Evolutionary conservation across 2,888 invertebrate species (phyloP), one percentile per base, ranked within the genome.

Genomic region (Aphidoletes aphidimyza): DNA sequence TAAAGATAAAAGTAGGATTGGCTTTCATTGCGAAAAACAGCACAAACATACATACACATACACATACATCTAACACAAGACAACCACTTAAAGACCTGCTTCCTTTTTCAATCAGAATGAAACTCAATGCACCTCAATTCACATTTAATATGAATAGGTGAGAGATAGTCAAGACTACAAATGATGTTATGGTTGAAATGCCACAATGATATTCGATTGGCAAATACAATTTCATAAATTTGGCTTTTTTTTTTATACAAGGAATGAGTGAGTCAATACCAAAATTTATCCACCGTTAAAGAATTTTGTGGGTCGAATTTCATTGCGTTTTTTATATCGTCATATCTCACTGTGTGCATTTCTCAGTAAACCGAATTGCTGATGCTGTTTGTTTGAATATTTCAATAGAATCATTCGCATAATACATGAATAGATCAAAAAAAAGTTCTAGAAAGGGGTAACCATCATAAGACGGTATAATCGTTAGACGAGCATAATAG

Each of bases 1-100:
- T 69, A 69, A 69, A 54, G 54, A 54, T 22, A 54, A 47, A 54
- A 69, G 69, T 69, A 14, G 69, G 69, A 69, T 69, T 30, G 69
- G 69, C 69, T 69, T 69, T 69, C 69, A 69, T 69, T 69, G 69
- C 69, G 69, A 54, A 22, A 2, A 54, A 54, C 22, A 22, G 9
- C 22, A 54, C 6, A 14, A 47, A 47, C 2, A 47, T 5, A 22
- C 5, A 54, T 3, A 26, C 3, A 26, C 22, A 22, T 22, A 14
- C 42, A 14, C 14, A 42, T 42, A 42, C 14, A 14, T 42, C 42
- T 42, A 42, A 42, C 42, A 42, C n/a, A n/a, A n/a, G n/a, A n/a
- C 19, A 14, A 47, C 3, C 2, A 30, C 69, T 69, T 34, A 69
- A 69, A 69, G 69, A 69, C 34, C 69, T 69, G 30, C 69, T 69